Evolutionary conservation across 2,113 vertebrate species (phyloP).

Genomic region (Guaruba guarouba): DNA sequence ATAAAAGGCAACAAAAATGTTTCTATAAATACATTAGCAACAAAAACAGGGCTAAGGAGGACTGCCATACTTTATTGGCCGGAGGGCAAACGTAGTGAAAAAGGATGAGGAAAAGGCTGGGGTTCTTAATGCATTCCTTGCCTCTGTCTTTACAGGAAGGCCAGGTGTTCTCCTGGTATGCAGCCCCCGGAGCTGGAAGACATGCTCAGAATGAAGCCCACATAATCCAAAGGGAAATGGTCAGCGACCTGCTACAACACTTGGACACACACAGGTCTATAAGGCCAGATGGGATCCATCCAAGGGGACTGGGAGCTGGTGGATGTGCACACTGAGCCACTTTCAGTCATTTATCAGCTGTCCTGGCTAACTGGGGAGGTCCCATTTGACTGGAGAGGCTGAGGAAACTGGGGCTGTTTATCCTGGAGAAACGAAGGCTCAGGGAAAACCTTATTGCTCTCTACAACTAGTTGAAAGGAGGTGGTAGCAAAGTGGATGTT

Average conservation of each 20-base stretch:
- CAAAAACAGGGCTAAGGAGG: not conserved
- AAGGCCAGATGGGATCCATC: too few relatives aligned
- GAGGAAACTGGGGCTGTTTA: not conserved
- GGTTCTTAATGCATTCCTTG: not conserved
- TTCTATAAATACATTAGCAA: not conserved
- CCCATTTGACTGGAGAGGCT: not conserved
- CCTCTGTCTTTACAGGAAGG: not conserved
- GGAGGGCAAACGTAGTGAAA: not conserved
- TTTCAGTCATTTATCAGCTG: not conserved
- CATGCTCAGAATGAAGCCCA: not conserved
- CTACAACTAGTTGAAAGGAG: not conserved
- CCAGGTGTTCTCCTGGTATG: not conserved
- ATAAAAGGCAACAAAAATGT: not conserved
- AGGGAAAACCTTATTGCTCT: not conserved
- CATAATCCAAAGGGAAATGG: too few relatives aligned
- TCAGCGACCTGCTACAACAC: too few relatives aligned
- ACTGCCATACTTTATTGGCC: not conserved
- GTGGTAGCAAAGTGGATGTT: not conserved
- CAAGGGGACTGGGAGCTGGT: too few relatives aligned
- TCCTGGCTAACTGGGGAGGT: not conserved
- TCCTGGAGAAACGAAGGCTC: not conserved
- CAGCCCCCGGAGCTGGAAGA: not conserved
- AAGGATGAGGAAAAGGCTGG: not conserved
- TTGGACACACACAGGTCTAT: too few relatives aligned
- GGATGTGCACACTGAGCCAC: not conserved